These are phyloP conservation scores for Bugula neritina DNA, from an alignment of 2,888 invertebrate genomes.

Conservation along the genomic window DNA sequence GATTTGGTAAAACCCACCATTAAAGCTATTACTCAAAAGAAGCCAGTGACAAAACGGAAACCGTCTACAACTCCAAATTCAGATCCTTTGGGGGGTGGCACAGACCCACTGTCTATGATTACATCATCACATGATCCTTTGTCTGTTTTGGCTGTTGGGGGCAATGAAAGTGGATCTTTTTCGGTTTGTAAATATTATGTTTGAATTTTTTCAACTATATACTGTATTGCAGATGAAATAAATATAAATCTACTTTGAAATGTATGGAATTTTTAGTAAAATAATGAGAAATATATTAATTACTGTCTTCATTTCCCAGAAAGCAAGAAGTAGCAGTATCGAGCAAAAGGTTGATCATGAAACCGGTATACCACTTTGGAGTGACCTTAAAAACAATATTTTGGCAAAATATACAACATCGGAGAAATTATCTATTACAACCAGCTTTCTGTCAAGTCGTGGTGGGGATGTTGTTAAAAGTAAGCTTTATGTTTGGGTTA, in stretches of 20 bases:
- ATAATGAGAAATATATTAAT: no score
- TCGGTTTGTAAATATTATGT: no score
- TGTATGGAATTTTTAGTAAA: no score
- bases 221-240: no score
- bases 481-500: no score
- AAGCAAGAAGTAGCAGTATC: constrained; percentile 32
- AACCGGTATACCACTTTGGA: constrained; percentile 67
- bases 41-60: neutral
- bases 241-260: no score
- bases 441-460: constrained; percentile 65
- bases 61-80: constrained; percentile 33
- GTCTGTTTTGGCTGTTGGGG: constrained; percentile 38
- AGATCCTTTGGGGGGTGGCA: constrained; percentile 52
- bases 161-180: neutral
- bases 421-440: constrained; percentile 82
- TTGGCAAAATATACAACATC: constrained; percentile 85
- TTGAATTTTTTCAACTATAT: no score
- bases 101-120: constrained; percentile 70
- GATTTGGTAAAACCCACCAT: neutral
- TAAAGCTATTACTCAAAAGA: neutral
- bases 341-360: constrained; percentile 27
- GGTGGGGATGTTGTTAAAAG: constrained; percentile 30
- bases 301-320: no score
- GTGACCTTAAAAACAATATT: constrained; percentile 67
- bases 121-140: constrained; percentile 62